phyloP scores from a whole-genome alignment of 2,797 vertebrate genomes.

The Merluccius polli region DNA sequence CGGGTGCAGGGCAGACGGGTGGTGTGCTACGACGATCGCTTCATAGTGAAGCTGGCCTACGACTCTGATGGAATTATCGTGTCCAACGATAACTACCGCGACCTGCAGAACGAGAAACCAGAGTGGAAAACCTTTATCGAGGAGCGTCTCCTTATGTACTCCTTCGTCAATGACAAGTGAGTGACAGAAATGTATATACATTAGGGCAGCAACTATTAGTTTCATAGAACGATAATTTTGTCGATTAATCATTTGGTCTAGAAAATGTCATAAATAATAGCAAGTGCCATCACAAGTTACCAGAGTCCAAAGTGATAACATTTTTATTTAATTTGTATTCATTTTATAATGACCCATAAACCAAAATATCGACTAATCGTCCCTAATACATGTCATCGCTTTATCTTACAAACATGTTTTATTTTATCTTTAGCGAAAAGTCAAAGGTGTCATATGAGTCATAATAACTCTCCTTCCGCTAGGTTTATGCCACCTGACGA shows the following conservation, averaged over 20 bases:
- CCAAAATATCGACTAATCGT: too few relatives aligned
- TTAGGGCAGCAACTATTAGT: too few relatives aligned
- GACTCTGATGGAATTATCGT: conserved; percentile 99
- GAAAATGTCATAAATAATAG: too few relatives aligned
- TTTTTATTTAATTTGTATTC: neutral
- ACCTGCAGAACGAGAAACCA: conserved; percentile 97
- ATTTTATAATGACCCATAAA: too few relatives aligned
- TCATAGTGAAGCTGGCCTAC: conserved; percentile 97
- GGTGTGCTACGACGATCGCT: conserved; percentile 98
- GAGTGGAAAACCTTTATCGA: conserved; percentile 99
- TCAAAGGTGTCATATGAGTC: too few relatives aligned
- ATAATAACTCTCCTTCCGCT: neutral
- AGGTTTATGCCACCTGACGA: conserved; percentile 99
- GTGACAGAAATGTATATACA: conserved; percentile 37
- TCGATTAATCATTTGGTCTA: too few relatives aligned
- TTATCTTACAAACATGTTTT: too few relatives aligned
- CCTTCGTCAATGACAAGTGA: conserved; percentile 99
- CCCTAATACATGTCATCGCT: too few relatives aligned
- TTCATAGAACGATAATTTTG: too few relatives aligned
- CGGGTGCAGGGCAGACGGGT: conserved; percentile 96
- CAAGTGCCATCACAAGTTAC: too few relatives aligned
- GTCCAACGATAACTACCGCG: conserved; percentile 98
- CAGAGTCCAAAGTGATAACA: too few relatives aligned
- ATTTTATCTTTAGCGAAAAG: too few relatives aligned
- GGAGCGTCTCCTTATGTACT: conserved; percentile 97